A percentile compares a stretch with the other conserved stretches of the same genome.
These are phyloP conservation scores for Enteromius radiatus DNA, from an alignment of 2,797 vertebrate genomes.

Conservation along the genomic window DNA sequence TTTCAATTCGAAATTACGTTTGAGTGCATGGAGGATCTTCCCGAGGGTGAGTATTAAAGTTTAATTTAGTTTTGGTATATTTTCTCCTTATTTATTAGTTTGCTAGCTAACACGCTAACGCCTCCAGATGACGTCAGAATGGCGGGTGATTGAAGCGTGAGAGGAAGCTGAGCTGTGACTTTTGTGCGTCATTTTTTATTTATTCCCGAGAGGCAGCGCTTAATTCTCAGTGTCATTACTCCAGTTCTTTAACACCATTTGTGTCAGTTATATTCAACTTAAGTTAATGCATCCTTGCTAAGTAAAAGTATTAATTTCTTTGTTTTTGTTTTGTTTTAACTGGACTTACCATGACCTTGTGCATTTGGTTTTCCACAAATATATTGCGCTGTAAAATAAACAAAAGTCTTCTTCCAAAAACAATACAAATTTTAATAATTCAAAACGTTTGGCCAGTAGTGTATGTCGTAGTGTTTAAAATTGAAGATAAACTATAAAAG, in stretches of 20 bases:
- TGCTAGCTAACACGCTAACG: conserved; percentile 13
- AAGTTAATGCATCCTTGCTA: not conserved
- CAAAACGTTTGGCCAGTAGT: not conserved
- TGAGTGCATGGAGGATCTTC: conserved; percentile 89
- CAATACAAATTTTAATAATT: not conserved
- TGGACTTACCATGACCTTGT: not conserved
- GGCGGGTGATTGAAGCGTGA: conserved; percentile 44
- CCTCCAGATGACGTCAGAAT: conserved; percentile 31
- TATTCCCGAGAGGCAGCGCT: not conserved
- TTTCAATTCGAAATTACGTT: conserved; percentile 94
- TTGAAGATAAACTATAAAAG: too few species aligned
- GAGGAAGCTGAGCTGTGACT: not conserved
- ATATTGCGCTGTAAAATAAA: not conserved
- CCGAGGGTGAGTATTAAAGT: conserved; percentile 79
- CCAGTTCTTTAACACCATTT: not conserved
- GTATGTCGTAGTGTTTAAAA: not conserved
- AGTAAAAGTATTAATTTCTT: not conserved
- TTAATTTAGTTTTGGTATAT: rapidly evolving
- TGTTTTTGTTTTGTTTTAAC: too few species aligned
- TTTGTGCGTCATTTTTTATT: not conserved
- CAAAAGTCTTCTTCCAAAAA: not conserved
- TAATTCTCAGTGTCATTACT: not conserved
- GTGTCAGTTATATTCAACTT: not conserved
- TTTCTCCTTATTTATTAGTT: not conserved
- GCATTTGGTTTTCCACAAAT: not conserved